Percentiles rank a stretch among this genome's conserved stretches.
phyloP scores from a whole-genome alignment of 2,888 invertebrate genomes.

The Lumbricus terrestris region DNA sequence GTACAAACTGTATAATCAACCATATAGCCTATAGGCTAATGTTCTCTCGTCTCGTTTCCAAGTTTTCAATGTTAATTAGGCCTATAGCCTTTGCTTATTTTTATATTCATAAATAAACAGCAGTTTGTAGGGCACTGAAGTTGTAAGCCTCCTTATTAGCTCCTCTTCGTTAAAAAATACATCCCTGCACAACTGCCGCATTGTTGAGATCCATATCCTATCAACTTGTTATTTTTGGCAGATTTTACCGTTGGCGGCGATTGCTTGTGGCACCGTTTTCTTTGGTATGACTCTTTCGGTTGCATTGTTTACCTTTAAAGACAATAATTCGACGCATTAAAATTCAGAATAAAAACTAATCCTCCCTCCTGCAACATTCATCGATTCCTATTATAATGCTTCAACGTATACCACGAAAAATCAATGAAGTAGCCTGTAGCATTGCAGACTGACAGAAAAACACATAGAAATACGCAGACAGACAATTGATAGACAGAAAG shows the following conservation, averaged over 20 bases:
- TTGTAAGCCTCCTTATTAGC: too few species aligned
- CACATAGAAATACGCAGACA: too few species aligned
- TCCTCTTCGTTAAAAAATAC: background rate
- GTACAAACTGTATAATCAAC: too few species aligned
- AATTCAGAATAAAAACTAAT: background rate
- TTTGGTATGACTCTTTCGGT: conserved; percentile 11
- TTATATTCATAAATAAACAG: too few species aligned
- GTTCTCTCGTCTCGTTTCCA: too few species aligned
- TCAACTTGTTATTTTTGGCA: background rate
- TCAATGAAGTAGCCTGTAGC: background rate
- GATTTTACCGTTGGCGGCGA: background rate
- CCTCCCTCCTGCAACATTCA: too few species aligned
- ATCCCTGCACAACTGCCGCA: background rate
- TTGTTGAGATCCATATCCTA: background rate
- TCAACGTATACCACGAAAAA: background rate
- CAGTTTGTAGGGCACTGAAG: background rate
- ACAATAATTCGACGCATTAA: background rate
- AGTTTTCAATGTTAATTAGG: too few species aligned
- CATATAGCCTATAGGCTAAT: too few species aligned
- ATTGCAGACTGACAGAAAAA: background rate
- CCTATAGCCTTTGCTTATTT: too few species aligned
- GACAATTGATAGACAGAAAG: too few species aligned
- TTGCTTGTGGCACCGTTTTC: conserved; percentile 10
- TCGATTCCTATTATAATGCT: background rate
- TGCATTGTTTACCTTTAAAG: conserved; percentile 10